Evolutionary conservation across 2,113 vertebrate genomes (phyloP).

Genomic region (Maccullochella peelii): DNA sequence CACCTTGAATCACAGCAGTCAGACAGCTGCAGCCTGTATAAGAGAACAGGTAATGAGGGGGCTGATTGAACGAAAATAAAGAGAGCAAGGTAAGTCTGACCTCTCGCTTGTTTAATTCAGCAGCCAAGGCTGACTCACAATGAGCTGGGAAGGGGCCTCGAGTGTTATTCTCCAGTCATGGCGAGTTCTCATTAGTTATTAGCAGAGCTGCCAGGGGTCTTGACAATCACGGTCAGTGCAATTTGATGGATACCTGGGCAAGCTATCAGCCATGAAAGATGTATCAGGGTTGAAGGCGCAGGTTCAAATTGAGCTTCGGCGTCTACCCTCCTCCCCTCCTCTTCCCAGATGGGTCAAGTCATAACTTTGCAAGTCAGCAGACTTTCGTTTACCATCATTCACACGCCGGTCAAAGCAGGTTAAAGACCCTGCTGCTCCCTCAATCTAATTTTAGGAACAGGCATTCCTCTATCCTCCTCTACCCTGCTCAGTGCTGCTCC

Average conservation of each 20-base stretch:
- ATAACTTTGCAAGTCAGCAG: slow-evolving; percentile 4
- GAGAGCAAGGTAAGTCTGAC: slow-evolving; percentile 2
- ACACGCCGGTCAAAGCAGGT: slow-evolving; percentile 8
- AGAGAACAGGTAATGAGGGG: slow-evolving; percentile 33
- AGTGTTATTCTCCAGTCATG: background rate
- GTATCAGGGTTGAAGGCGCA: background rate
- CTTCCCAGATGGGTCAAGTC: background rate
- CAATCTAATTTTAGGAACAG: slow-evolving; percentile 54
- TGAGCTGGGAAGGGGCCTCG: background rate
- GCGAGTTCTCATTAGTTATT: background rate
- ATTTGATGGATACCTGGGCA: background rate
- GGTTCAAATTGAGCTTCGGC: background rate
- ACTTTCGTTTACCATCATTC: slow-evolving; percentile 20
- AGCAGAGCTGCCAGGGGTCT: background rate
- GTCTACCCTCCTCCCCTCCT: background rate
- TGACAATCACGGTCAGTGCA: background rate
- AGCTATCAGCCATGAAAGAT: background rate
- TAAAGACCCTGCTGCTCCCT: slow-evolving; percentile 30
- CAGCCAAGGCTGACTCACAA: background rate
- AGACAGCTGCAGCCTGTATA: slow-evolving; percentile 15
- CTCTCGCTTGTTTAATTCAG: slow-evolving; percentile 23
- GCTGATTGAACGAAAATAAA: slow-evolving; percentile 19
- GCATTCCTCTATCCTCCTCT: slow-evolving; percentile 23
- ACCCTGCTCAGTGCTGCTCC: background rate
- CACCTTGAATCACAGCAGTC: slow-evolving; percentile 41